Evolutionary conservation across 2,797 vertebrate genomes (phyloP).

Genomic region (Microctenopoma steveboyesi): DNA sequence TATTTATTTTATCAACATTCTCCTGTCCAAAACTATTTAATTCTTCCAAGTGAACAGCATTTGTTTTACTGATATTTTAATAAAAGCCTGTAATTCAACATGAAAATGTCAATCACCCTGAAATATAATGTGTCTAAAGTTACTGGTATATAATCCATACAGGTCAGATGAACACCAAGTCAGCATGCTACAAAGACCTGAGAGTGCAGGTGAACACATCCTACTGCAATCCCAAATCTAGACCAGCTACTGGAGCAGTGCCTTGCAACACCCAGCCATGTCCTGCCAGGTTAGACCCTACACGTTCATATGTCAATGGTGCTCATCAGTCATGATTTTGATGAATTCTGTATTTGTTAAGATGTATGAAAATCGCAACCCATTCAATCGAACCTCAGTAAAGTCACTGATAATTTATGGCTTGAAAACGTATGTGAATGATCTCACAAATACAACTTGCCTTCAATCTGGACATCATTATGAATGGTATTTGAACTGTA

Average conservation of each 20-base stretch:
- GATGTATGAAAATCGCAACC: slow-evolving; percentile 27
- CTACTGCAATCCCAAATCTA: slow-evolving; percentile 84
- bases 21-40: not conserved
- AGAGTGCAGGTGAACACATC: slow-evolving; percentile 85
- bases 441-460: slow-evolving; percentile 32
- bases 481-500: slow-evolving; percentile 31
- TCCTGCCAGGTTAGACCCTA: slow-evolving; percentile 77
- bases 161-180: slow-evolving; percentile 88
- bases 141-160: slow-evolving; percentile 21
- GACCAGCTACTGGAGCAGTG: slow-evolving; percentile 79
- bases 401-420: slow-evolving; percentile 18
- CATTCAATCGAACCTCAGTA: slow-evolving; percentile 24
- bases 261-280: slow-evolving; percentile 88
- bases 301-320: not conserved
- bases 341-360: not conserved
- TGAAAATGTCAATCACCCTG: slow-evolving; percentile 5
- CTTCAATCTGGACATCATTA: slow-evolving; percentile 53
- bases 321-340: too few relatives aligned
- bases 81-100: not conserved
- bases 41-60: slow-evolving; percentile 6
- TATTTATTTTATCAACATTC: too few relatives aligned
- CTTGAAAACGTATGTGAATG: slow-evolving; percentile 30
- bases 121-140: not conserved
- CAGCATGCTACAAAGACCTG: slow-evolving; percentile 87
- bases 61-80: slow-evolving; percentile 2